A percentile compares a stretch with the other conserved stretches of the same genome.
These are phyloP conservation scores for Sparus aurata DNA, from an alignment of 2,797 vertebrate species.

Conservation along the genomic window DNA sequence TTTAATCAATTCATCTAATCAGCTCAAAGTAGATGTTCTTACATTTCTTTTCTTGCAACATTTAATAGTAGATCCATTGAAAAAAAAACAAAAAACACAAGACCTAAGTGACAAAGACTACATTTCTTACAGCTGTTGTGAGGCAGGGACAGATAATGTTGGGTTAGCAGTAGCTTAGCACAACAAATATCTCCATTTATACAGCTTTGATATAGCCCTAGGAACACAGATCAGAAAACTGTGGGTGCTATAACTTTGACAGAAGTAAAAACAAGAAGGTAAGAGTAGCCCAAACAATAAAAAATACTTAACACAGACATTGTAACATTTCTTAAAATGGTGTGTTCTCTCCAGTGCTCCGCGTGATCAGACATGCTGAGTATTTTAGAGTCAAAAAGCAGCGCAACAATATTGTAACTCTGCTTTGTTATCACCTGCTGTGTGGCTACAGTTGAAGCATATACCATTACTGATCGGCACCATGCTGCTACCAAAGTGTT, in stretches of 20 bases:
- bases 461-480: background rate
- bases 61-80: background rate
- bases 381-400: background rate
- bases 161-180: background rate
- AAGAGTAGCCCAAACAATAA: background rate
- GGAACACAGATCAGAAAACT: background rate
- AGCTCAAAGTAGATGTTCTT: background rate
- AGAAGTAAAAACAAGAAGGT: conserved; percentile 1
- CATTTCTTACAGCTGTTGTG: background rate
- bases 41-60: background rate
- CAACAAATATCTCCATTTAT: background rate
- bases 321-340: conserved; percentile 23
- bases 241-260: background rate
- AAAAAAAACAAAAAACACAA: background rate
- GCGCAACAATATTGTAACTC: background rate
- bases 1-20: background rate
- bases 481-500: background rate
- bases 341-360: background rate
- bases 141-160: background rate
- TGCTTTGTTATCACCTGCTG: conserved; percentile 11
- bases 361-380: conserved; percentile 19
- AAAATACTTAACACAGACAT: background rate
- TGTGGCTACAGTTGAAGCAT: background rate
- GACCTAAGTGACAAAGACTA: conserved; percentile 1
- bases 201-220: background rate